Percentiles rank a stretch among this genome's conserved stretches.
phyloP scores from a whole-genome alignment of 2,113 vertebrate species.

The Muscicapa adusta region DNA sequence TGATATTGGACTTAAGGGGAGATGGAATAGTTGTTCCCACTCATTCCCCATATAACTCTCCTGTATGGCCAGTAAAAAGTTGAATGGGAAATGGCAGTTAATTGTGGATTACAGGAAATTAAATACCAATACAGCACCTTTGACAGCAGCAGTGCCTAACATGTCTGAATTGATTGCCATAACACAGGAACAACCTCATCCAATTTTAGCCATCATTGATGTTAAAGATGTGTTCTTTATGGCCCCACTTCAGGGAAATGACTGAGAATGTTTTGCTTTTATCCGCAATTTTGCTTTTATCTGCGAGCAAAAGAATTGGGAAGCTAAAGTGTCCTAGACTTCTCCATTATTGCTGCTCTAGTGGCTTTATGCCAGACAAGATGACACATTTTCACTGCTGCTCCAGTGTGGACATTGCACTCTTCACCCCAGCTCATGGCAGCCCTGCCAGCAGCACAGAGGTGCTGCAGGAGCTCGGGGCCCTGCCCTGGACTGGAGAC shows the following conservation, averaged over 20 bases:
- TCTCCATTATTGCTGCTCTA: background rate
- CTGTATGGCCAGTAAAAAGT: background rate
- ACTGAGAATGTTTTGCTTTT: background rate
- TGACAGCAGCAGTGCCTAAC: background rate
- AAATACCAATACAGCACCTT: fast-evolving
- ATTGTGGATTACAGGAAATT: background rate
- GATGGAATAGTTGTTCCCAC: background rate
- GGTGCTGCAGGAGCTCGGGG: background rate
- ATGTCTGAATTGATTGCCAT: background rate
- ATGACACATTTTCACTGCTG: background rate
- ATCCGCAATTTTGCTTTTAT: background rate
- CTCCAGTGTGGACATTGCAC: background rate
- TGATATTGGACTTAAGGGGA: background rate
- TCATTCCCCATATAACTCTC: background rate
- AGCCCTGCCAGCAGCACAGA: background rate
- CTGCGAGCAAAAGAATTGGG: background rate
- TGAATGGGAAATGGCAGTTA: background rate
- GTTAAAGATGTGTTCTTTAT: background rate
- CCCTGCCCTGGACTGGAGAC: background rate
- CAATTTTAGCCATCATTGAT: background rate
- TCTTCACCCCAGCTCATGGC: background rate
- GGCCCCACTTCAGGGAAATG: background rate
- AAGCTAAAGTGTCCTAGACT: background rate
- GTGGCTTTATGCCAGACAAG: background rate
- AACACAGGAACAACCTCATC: background rate